Evolutionary conservation across 2,113 vertebrate genomes (phyloP).

Genomic region (Butorides virescens): DNA sequence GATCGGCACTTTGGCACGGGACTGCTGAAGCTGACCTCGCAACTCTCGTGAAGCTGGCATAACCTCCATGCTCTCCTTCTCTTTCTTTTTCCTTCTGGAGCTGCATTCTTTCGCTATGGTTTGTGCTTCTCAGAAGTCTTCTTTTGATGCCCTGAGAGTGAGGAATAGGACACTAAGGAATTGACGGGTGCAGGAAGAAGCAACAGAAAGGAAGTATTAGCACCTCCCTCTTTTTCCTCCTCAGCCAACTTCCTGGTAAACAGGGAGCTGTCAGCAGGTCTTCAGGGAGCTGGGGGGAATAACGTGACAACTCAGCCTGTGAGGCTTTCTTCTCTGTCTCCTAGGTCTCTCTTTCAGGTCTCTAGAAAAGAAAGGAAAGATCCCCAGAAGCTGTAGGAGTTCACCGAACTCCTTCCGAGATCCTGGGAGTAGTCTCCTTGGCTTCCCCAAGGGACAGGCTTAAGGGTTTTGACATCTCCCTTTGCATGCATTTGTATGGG

Average conservation of each 20-base stretch:
- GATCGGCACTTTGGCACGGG: neutral
- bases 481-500: neutral
- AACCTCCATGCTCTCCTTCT: no score
- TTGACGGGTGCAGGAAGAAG: neutral
- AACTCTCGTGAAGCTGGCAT: neutral
- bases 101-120: neutral
- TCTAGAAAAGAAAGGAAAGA: neutral
- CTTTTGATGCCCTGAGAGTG: neutral
- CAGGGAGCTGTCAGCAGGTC: neutral
- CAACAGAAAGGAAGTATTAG: neutral
- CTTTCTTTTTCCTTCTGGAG: neutral
- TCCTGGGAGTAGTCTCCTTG: neutral
- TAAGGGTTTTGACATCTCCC: neutral
- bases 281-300: neutral
- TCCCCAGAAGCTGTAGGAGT: neutral
- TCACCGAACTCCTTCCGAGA: neutral
- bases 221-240: neutral
- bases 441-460: neutral
- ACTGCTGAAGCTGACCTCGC: neutral
- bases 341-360: neutral
- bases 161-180: neutral
- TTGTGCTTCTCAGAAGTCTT: neutral
- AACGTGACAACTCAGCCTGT: neutral
- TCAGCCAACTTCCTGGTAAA: neutral
- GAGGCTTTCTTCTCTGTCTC: neutral